phyloP scores from a whole-genome alignment of 92 coral and sea anemone genomes.

The Nematostella vectensis region DNA sequence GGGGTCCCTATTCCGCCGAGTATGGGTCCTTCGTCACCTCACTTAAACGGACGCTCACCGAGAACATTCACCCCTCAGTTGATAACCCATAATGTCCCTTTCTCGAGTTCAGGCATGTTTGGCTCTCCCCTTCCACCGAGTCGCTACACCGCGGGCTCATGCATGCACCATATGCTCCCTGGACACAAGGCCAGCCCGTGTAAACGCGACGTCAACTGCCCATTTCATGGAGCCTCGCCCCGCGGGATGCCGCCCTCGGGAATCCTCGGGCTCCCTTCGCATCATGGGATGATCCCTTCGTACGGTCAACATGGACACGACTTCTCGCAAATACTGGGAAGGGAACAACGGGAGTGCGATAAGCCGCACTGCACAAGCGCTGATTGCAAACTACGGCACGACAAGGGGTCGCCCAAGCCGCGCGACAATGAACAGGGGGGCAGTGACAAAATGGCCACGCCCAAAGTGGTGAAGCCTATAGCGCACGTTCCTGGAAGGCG shows the following conservation, averaged over 20 bases:
- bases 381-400: conserved; percentile 48
- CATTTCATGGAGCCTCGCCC: conserved; percentile 87
- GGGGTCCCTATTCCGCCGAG: conserved; percentile 66
- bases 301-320: conserved; percentile 64
- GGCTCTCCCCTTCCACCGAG: conserved; percentile 54
- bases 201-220: conserved; percentile 92
- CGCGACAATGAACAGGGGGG: conserved; percentile 45
- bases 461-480: conserved; percentile 81
- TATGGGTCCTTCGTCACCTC: conserved; percentile 72
- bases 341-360: conserved; percentile 63
- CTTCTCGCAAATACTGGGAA: conserved; percentile 55
- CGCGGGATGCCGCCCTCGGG: conserved; percentile 49
- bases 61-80: conserved; percentile 93
- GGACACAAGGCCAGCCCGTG: conserved; percentile 73
- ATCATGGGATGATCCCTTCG: conserved; percentile 55
- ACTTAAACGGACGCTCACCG: conserved; percentile 77
- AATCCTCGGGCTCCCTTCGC: conserved; percentile 46
- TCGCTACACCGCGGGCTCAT: conserved; percentile 56
- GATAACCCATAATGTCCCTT: conserved; percentile 68
- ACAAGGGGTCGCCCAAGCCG: conserved; percentile 47
- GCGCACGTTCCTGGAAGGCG: conserved; percentile 94
- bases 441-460: conserved; percentile 38
- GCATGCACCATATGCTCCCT: conserved; percentile 75
- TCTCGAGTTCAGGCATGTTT: conserved; percentile 56
- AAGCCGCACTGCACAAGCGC: conserved; percentile 44